phyloP scores from a whole-genome alignment of 2,113 vertebrate genomes.

The Rousettus leschenaultii region DNA sequence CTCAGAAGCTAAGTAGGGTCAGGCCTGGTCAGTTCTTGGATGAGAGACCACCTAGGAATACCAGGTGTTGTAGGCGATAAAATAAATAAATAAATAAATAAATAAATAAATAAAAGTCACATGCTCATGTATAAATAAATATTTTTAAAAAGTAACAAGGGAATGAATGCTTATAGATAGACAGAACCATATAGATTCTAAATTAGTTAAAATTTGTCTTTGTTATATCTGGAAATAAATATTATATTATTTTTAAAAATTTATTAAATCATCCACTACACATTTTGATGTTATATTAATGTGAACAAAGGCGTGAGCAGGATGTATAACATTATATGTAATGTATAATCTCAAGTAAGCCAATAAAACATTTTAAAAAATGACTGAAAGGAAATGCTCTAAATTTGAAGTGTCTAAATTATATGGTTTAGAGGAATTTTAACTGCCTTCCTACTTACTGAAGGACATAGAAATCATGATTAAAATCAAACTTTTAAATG shows the following conservation, averaged over 20 bases:
- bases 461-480: background rate
- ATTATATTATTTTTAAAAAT: background rate
- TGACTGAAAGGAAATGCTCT: background rate
- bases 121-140: background rate
- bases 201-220: background rate
- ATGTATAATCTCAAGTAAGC: background rate
- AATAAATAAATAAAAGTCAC: background rate
- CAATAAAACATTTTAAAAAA: background rate
- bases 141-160: background rate
- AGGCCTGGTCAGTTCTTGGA: no score
- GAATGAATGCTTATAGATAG: background rate
- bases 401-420: background rate
- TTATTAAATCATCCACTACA: background rate
- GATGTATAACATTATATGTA: background rate
- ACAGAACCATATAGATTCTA: background rate
- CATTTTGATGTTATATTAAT: background rate
- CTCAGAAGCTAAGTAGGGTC: no score
- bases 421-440: background rate
- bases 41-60: no score
- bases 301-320: background rate
- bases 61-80: no score
- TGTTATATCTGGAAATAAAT: background rate
- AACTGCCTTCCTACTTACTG: background rate
- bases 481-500: constrained; percentile 17
- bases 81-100: no score